Percentiles rank a stretch among this genome's conserved stretches.
Evolutionary conservation across 92 coral and sea anemone species (phyloP).

Genomic region (Actinernus sp.): DNA sequence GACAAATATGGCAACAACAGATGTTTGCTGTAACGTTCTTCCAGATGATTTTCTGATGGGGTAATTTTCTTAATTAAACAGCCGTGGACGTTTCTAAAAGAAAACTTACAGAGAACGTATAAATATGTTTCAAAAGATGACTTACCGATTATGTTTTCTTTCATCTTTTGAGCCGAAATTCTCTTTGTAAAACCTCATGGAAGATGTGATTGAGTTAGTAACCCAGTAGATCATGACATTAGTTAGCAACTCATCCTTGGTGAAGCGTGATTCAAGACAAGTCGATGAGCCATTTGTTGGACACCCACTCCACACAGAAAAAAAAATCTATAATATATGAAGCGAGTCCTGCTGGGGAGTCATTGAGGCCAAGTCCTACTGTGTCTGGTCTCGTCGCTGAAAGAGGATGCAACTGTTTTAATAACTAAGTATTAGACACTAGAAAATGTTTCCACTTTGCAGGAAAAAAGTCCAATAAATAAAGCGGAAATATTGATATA

Average conservation of each 20-base stretch:
- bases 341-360: constrained; percentile 93
- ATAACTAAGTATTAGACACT: not conserved
- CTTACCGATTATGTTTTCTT: too few species aligned
- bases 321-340: constrained; percentile 87
- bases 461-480: too few species aligned
- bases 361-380: constrained; percentile 77
- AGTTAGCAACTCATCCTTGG: constrained; percentile 82
- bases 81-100: too few species aligned
- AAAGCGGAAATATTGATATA: too few species aligned
- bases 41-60: too few species aligned
- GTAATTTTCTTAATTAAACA: too few species aligned
- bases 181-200: constrained; percentile 86
- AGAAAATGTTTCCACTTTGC: too few species aligned
- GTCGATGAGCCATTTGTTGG: constrained; percentile 45
- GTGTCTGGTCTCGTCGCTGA: constrained; percentile 89
- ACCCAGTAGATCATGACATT: constrained; percentile 92
- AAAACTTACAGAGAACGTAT: too few species aligned
- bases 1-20: too few species aligned
- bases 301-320: constrained; percentile 82
- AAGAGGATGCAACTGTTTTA: not conserved
- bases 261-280: constrained; percentile 78
- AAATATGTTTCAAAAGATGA: too few species aligned
- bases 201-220: constrained; percentile 71
- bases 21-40: too few species aligned
- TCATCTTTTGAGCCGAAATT: too few species aligned